A percentile compares a stretch with the other conserved stretches of the same genome.
These are phyloP conservation scores for Emydoidea blandingii DNA, from an alignment of 2,797 vertebrate genomes.

Conservation along the genomic window DNA sequence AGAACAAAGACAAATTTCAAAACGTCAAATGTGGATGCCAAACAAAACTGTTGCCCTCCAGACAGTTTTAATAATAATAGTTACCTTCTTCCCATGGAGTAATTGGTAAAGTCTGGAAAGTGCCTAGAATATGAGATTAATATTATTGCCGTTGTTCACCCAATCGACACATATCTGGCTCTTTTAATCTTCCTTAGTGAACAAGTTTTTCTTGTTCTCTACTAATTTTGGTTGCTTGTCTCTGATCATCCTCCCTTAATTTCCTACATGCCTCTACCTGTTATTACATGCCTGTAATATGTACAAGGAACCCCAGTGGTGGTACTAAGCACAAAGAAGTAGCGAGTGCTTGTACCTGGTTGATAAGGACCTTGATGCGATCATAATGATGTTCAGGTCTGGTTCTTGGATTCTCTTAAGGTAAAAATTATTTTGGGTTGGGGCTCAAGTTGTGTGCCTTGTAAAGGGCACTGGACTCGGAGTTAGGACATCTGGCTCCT, in stretches of 20 bases:
- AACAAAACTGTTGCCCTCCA: not conserved
- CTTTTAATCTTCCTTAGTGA: not conserved
- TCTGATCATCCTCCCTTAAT: not conserved
- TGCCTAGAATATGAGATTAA: not conserved
- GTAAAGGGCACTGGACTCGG: not conserved
- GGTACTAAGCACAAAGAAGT: no score
- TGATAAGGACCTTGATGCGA: no score
- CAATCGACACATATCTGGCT: not conserved
- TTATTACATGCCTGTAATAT: no score
- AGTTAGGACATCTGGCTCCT: not conserved
- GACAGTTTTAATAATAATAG: not conserved
- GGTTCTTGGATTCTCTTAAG: not conserved
- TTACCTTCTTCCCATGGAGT: not conserved
- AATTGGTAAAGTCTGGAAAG: rapidly evolving
- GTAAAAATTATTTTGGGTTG: not conserved
- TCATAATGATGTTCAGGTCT: not conserved
- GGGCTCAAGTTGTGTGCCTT: not conserved
- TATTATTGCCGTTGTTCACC: not conserved
- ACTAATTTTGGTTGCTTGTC: not conserved
- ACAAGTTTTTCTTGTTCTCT: not conserved
- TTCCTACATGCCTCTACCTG: no score
- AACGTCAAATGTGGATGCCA: not conserved
- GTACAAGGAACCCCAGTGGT: no score
- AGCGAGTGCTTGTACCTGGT: no score
- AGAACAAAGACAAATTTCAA: not conserved